Percentiles rank a stretch among this genome's conserved stretches.
Conservation (phyloP, 2,113 vertebrate genomes). For the Spilogale gracilis region DNA sequence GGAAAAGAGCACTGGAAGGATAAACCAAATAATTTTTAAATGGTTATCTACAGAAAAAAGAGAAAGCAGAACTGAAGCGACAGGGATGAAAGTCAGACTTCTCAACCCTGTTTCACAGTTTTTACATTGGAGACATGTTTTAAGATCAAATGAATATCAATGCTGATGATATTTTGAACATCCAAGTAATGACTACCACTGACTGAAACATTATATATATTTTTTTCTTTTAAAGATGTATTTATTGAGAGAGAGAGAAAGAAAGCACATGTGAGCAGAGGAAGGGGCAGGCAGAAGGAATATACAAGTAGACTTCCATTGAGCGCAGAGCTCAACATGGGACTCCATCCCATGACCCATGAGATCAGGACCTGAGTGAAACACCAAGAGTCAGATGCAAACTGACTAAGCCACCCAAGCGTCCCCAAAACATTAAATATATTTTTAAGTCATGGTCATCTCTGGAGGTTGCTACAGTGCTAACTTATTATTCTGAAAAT, state of each 20-base stretch:
- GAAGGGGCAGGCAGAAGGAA: background rate
- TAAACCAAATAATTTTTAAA: constrained; percentile 23
- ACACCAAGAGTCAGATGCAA: background rate
- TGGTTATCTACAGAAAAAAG: background rate
- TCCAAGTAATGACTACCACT: background rate
- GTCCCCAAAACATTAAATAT: background rate
- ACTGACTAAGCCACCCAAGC: background rate
- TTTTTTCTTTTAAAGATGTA: background rate
- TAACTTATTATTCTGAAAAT: background rate
- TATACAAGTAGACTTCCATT: background rate
- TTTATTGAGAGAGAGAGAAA: background rate
- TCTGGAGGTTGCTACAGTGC: background rate
- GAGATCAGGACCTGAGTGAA: background rate
- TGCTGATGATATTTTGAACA: background rate
- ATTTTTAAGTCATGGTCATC: background rate
- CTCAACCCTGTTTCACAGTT: background rate
- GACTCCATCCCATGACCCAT: background rate
- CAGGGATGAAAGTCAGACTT: background rate
- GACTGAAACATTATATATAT: background rate
- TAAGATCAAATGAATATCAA: constrained; percentile 5
- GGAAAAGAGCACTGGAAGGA: background rate
- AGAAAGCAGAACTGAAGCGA: background rate
- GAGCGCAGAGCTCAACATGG: background rate
- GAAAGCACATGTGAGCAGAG: background rate
- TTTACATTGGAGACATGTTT: constrained; percentile 13